Evolutionary conservation across 53 echinoderm and acorn worm species (phyloP), one percentile per base, ranked within the genome.

Genomic region (Hippasteria phrygiana): DNA sequence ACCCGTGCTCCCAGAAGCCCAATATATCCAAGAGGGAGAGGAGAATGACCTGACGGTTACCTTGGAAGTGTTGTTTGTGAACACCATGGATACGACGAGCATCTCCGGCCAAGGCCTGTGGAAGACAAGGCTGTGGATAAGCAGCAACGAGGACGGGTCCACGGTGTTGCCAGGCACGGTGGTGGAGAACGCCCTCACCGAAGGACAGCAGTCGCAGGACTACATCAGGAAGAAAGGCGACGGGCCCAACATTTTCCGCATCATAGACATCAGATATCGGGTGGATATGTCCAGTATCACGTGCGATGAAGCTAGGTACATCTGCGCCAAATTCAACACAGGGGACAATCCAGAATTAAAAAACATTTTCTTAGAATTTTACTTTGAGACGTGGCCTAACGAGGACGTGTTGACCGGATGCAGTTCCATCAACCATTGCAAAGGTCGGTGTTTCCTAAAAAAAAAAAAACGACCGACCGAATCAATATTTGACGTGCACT

Each of bases 61-160:
- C 48, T 67, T 95, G 64, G 62, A 95, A 55, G 88, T 96, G 55
- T 50, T 56, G 32, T 90, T 88, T 70, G 71, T 63, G 31, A 81
- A 64, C 55, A 83, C 24, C 45, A 5, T 11, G 5, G 91, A 91
- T n/a, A 71, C 89, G 1, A 80, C 93, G 12, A 78, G 90, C 64
- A 88, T 96, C 18, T 37, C 12, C 62, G 98, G 98, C 47, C 84
- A 80, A 46, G 91, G 87, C 28, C 86, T 98, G 10, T 98, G 98
- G 98, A 69, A 88, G 75, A 88, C 96, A 38, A 87, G 73, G 37
- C 73, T 94, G 70, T 95, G 93, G 93, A 91, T 87, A 20, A 96
- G 91, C 33, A 36, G 50, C 45, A n/a, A 31, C 11, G 89, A 83
- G 55, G 55, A 88, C 45, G 94, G 88, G 39, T 89, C 94, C 17